Evolutionary conservation across 1,140 invertebrate genomes (phyloP).

Genomic region (Globodera ellingtonae): DNA sequence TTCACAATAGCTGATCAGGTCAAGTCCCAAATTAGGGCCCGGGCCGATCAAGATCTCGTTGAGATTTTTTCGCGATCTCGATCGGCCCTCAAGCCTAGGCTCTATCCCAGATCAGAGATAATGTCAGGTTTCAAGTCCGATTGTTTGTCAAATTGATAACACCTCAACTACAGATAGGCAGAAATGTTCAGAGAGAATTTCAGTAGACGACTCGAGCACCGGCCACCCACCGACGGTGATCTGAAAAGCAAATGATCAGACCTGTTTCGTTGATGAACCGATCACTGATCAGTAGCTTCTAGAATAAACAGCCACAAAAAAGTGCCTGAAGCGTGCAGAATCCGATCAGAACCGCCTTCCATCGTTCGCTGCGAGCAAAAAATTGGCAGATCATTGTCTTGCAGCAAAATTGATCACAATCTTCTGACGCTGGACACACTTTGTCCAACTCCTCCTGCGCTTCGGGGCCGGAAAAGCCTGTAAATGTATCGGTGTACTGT

Average conservation of each 20-base stretch:
- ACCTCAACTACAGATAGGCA: background rate
- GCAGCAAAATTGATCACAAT: background rate
- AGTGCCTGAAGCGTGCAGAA: background rate
- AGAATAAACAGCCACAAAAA: background rate
- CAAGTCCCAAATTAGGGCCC: too few relatives aligned
- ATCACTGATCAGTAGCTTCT: background rate
- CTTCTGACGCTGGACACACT: background rate
- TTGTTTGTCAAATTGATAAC: too few relatives aligned
- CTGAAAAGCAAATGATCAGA: background rate
- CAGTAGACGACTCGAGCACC: slow-evolving; percentile 1
- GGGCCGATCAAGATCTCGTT: too few relatives aligned
- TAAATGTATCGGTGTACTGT: background rate
- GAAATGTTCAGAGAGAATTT: slow-evolving; percentile 10
- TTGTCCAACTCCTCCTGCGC: background rate
- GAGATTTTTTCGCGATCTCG: too few relatives aligned
- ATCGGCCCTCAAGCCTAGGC: too few relatives aligned
- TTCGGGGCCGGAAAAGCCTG: background rate
- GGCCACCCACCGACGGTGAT: slow-evolving; percentile 9
- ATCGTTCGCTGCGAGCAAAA: background rate
- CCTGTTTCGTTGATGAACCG: too few relatives aligned
- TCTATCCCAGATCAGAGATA: too few relatives aligned
- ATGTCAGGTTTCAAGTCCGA: too few relatives aligned
- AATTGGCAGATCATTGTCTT: background rate
- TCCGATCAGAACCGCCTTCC: background rate
- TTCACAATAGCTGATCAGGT: too few relatives aligned